A percentile compares a stretch with the other conserved stretches of the same genome.
These are phyloP conservation scores for Lycophotia porphyrea DNA, from an alignment of 2,888 invertebrate species.

Conservation along the genomic window DNA sequence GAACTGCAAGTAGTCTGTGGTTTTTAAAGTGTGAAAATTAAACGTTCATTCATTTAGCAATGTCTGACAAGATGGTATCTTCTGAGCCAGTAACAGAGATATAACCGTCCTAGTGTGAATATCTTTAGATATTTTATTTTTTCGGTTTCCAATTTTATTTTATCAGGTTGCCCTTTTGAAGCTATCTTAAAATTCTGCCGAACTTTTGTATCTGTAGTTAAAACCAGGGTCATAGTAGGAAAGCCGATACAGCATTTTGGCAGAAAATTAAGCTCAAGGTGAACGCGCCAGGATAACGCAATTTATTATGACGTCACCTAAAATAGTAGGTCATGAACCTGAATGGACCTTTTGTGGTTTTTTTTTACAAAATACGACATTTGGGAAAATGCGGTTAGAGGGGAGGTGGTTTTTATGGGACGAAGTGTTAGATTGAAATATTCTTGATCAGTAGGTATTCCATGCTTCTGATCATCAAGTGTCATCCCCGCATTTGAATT, in stretches of 20 bases:
- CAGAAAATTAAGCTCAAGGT: slow-evolving; percentile 30
- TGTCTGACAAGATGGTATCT: background rate
- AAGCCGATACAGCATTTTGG: slow-evolving; percentile 8
- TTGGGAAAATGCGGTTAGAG: background rate
- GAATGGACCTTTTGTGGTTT: background rate
- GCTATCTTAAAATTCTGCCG: background rate
- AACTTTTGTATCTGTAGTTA: background rate
- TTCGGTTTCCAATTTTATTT: background rate
- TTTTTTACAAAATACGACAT: background rate
- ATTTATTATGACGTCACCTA: slow-evolving; percentile 14
- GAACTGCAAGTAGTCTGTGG: slow-evolving; percentile 4
- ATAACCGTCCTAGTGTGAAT: background rate
- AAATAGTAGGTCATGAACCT: background rate
- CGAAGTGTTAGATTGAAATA: background rate
- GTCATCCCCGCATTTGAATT: background rate
- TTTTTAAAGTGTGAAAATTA: slow-evolving; percentile 35
- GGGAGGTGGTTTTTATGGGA: background rate
- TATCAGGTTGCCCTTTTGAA: background rate
- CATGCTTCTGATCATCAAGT: background rate
- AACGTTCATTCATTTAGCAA: slow-evolving; percentile 22
- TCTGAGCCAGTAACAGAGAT: background rate
- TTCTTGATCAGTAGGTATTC: background rate
- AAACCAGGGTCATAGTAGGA: background rate
- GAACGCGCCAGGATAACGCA: slow-evolving; percentile 22
- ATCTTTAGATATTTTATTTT: background rate